phyloP scores from a whole-genome alignment of 2,888 invertebrate genomes.

The Ptychoptera albimana region DNA sequence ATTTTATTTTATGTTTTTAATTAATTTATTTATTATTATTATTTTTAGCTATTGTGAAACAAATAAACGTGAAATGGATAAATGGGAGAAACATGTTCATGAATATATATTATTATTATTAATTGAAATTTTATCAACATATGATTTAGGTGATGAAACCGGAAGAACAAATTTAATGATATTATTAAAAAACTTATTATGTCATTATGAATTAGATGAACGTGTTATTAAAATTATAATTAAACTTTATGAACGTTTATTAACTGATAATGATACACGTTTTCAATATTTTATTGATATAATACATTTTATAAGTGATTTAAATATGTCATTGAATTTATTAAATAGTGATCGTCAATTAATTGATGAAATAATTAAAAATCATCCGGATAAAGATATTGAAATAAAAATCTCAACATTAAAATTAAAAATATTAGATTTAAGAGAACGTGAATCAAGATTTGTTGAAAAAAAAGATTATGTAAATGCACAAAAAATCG shows the following conservation, averaged over 20 bases:
- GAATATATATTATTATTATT: slow-evolving; percentile 37
- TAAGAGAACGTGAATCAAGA: slow-evolving; percentile 40
- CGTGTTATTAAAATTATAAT: slow-evolving; percentile 28
- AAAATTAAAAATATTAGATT: slow-evolving; percentile 37
- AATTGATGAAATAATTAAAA: slow-evolving; percentile 30
- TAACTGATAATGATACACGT: slow-evolving; percentile 30
- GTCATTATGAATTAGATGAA: slow-evolving; percentile 30
- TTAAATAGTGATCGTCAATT: slow-evolving; percentile 20
- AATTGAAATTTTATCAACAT: slow-evolving; percentile 36
- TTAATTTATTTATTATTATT: no score
- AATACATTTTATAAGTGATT: slow-evolving; percentile 43
- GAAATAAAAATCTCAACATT: slow-evolving; percentile 36
- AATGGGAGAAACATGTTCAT: slow-evolving; percentile 27
- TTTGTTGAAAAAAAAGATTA: slow-evolving; percentile 40
- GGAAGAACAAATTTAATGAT: slow-evolving; percentile 36
- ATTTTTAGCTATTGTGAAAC: slow-evolving; percentile 19
- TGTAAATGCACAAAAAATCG: slow-evolving; percentile 36
- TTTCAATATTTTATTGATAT: slow-evolving; percentile 37
- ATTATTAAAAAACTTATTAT: slow-evolving; percentile 36
- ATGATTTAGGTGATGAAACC: slow-evolving; percentile 49
- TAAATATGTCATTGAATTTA: slow-evolving; percentile 31
- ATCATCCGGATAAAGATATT: slow-evolving; percentile 28
- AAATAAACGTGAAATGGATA: slow-evolving; percentile 21
- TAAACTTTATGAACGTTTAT: slow-evolving; percentile 28
- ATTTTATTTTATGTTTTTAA: no score